Evolutionary conservation across 1,140 invertebrate species (phyloP), one percentile per base, ranked within the genome.

Genomic region (Drosophila auraria): DNA sequence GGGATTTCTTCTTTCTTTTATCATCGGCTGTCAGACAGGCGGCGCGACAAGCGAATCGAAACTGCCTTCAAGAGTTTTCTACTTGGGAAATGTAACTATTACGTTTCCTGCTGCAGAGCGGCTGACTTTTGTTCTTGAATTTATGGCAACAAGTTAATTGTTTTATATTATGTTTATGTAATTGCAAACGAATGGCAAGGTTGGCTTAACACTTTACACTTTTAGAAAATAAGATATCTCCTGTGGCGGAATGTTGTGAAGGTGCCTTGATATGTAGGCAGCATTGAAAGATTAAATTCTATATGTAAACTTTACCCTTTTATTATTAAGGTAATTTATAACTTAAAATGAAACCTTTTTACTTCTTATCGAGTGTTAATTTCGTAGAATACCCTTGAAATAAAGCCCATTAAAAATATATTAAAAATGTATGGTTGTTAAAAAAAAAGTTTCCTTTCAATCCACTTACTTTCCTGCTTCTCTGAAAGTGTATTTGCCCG

Each of bases 81-180:
- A 66, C 59, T 74, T 60, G 44, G 73, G 65, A 54, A 74, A 61
- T 89, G 54, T 69, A 40, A 80, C 80, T 73, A 78, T 81, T 70
- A 74, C 81, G 54, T 89, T 89, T 87, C 69, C 80, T 71, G 64
- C 27, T 51, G 50, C 45, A 58, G 23, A 61, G 51, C 44, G 59
- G 40, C 49, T 42, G 61, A 25, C 54, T 64, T 73, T 81, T 63
- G 65, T 69, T 53, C 27, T 72, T 9, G 38, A 76, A 72, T 79
- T 87, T 63, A 61, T 76, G 47, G 76, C 80, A 76, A 73, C 66
- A 72, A 65, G 70, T 80, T 80, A 87, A 87, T 87, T 87, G 80
- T 87, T 87, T 71, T 71, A 36, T 53, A 82, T 71, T 82, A 65
- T 82, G 50, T 53, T 64, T 75, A 71, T 89, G 72, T 66, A 87